These are phyloP conservation scores for Ptychobarbus kaznakovi DNA, from an alignment of 2,797 vertebrate species.

Conservation along the genomic window DNA sequence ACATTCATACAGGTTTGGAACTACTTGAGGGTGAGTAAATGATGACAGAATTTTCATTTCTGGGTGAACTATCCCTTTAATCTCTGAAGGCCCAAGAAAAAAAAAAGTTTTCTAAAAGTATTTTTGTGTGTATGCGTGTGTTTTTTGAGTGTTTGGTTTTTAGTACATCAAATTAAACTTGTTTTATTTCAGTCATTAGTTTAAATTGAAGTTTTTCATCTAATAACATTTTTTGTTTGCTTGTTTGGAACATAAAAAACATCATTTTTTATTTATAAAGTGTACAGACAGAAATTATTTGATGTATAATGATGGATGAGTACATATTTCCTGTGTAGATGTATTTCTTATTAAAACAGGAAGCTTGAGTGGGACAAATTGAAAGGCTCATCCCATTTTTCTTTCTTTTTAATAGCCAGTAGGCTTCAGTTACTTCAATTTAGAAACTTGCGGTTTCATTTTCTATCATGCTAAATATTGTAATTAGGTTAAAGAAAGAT, in stretches of 20 bases:
- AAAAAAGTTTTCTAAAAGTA: neutral
- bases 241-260: neutral
- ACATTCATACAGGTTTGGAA: no score
- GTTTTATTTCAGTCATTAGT: neutral
- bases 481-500: neutral
- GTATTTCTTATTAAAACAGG: neutral
- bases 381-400: neutral
- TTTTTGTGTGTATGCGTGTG: no score
- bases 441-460: neutral
- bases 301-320: neutral
- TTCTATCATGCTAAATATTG: neutral
- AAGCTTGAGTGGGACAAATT: neutral
- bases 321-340: neutral
- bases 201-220: neutral
- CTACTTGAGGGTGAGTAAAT: no score
- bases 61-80: neutral
- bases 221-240: neutral
- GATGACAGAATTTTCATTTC: no score
- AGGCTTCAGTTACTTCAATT: neutral
- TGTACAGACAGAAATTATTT: neutral
- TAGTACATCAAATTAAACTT: no score
- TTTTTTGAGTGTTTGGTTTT: neutral
- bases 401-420: neutral
- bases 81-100: neutral
- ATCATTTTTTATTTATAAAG: neutral